Base-by-base conservation (phyloP, 2,888 invertebrate genomes). In the Lochmaea capreae region DNA sequence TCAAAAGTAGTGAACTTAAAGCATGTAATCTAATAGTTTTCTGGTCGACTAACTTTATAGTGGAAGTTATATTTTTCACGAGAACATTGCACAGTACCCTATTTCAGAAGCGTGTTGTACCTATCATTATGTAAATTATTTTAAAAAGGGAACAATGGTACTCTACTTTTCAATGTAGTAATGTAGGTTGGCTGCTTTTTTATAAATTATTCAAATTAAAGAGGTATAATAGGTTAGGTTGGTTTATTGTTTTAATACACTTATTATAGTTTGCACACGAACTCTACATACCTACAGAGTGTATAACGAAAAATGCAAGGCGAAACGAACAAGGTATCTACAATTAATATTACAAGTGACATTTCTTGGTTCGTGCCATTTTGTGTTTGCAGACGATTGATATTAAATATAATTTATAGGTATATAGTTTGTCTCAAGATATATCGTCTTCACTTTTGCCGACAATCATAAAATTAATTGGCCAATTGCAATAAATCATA, bases 101-200 rank as follows among this genome's bases (percentile, higher is more conserved):
- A 74, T 74, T 74, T 67, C 71, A 63, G 74, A 71, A 70, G 71
- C 68, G 58, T 59, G 73, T 66, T 54, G 33, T 71, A 61, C 63
- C 74, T 74, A 70, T 74, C 67, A 74, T 74, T 74, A 74, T 74
- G 74, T 67, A 74, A 74, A 74, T 71, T 49, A 61, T 65, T 57
- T 54, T 66, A 52, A 18, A 54, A 61, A 68, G 33, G 16, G 61
- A 68, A 68, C 22, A 65, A 46, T 65, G 52, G 65, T 65, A 65
- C 42, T 67, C 57, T 42, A 54, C 42, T 67, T 66, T 54, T 67
- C 57, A 49, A 67, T 58, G 42, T 57, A 43, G 67, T 14, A 49
- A 67, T 46, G 59, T 59, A 67, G 67, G 67, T 67, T 67, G 59
- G 58, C 33, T 61, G 33, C 26, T 59, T 61, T 39, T 33, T 42